These are phyloP conservation scores for Agrochola lychnidis DNA, from an alignment of 2,888 invertebrate genomes.

Conservation along the genomic window DNA sequence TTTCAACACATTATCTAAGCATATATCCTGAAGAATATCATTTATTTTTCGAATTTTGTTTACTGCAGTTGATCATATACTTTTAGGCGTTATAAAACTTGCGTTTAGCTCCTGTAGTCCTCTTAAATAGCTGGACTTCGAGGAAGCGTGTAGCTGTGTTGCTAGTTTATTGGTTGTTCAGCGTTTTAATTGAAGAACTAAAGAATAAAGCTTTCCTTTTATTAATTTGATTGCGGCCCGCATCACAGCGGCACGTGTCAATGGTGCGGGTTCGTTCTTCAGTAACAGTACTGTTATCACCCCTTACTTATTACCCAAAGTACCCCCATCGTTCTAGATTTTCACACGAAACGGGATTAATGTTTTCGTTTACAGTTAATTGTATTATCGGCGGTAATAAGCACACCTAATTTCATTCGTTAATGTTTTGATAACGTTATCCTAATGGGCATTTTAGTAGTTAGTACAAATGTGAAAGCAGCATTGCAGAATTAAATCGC, in stretches of 20 bases:
- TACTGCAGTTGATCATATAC: no score
- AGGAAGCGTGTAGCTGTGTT: not conserved
- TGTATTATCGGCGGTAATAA: constrained; percentile 41
- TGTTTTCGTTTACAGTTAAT: constrained; percentile 55
- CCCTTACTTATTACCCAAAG: constrained; percentile 75
- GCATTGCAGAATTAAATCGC: constrained; percentile 9
- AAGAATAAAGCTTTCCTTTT: constrained; percentile 58
- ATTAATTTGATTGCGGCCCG: constrained; percentile 66
- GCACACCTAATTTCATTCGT: constrained; percentile 32
- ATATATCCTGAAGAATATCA: no score
- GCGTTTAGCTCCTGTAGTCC: no score
- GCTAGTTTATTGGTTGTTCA: constrained; percentile 44
- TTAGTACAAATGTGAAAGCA: not conserved
- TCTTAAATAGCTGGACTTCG: constrained; percentile 12
- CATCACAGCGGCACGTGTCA: constrained; percentile 78
- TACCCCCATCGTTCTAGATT: constrained; percentile 86
- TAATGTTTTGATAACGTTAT: constrained; percentile 39
- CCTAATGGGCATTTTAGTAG: constrained; percentile 8
- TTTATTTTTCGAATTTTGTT: no score
- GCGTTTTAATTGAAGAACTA: constrained; percentile 51
- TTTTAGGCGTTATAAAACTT: no score
- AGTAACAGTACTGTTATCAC: constrained; percentile 75
- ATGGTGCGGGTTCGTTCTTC: constrained; percentile 69
- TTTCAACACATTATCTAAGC: no score
- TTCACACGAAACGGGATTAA: constrained; percentile 79